phyloP scores from a whole-genome alignment of 2,113 vertebrate genomes.

The Gopherus flavomarginatus region DNA sequence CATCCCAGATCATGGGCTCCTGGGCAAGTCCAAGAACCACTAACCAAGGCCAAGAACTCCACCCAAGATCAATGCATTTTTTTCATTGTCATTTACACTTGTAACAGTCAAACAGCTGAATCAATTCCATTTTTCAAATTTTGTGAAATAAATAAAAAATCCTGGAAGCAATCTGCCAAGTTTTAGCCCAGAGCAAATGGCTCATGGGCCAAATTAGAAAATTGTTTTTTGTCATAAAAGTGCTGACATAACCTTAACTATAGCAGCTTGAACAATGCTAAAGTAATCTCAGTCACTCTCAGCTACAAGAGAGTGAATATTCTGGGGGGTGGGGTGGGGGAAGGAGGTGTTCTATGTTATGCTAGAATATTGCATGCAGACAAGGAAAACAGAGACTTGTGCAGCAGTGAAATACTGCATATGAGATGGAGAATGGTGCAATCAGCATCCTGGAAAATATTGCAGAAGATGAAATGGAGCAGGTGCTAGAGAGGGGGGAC shows the following conservation, averaged over 20 bases:
- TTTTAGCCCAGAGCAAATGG: slow-evolving; percentile 13
- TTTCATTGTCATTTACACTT: accelerated
- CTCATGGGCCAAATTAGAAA: slow-evolving; percentile 33
- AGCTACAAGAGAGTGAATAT: not conserved
- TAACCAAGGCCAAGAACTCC: not conserved
- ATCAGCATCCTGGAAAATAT: not conserved
- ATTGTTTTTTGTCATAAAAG: slow-evolving; percentile 30
- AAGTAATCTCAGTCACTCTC: not conserved
- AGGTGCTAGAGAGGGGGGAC: not conserved
- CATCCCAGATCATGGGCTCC: not conserved
- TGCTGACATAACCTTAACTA: slow-evolving; percentile 9
- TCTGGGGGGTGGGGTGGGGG: not conserved
- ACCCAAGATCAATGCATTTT: not conserved
- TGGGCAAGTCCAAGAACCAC: not conserved
- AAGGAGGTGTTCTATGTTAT: not conserved
- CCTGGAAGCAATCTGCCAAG: not conserved
- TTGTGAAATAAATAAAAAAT: not conserved
- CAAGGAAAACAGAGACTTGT: not conserved
- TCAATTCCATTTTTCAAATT: not conserved
- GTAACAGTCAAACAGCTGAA: not conserved
- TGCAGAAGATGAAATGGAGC: not conserved
- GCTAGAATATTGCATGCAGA: not conserved
- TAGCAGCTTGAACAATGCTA: not conserved
- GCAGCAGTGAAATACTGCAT: too few species aligned
- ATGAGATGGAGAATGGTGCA: not conserved